These are phyloP conservation scores for Drosophila rubida DNA, from an alignment of 2,888 invertebrate species.

Conservation along the genomic window DNA sequence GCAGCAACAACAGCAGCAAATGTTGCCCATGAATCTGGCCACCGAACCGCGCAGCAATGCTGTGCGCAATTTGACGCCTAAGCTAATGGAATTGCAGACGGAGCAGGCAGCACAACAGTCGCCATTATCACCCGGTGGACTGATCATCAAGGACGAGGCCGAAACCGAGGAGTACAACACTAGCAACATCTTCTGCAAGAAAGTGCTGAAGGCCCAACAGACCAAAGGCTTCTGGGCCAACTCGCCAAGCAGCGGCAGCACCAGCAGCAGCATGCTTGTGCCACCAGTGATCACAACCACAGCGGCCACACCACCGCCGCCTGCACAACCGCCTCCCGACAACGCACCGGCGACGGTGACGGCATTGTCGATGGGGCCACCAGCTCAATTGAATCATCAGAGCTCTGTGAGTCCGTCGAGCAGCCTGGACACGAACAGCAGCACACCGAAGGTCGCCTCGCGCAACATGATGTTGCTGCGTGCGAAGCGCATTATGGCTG, in stretches of 20 bases:
- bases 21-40: conserved; percentile 84
- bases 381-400: conserved; percentile 73
- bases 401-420: conserved; percentile 77
- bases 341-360: conserved; percentile 77
- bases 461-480: conserved; percentile 86
- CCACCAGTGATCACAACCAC: conserved; percentile 80
- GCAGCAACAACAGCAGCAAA: conserved; percentile 70
- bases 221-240: conserved; percentile 84
- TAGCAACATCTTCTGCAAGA: conserved; percentile 84
- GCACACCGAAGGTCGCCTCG: conserved; percentile 85
- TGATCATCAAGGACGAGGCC: conserved; percentile 82
- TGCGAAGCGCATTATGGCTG: conserved; percentile 83
- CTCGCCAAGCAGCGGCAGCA: conserved; percentile 74
- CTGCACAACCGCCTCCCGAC: conserved; percentile 29
- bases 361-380: conserved; percentile 84
- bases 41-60: conserved; percentile 71
- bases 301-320: conserved; percentile 70
- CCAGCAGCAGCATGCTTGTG: conserved; percentile 53
- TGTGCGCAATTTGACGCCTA: conserved; percentile 82
- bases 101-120: conserved; percentile 29
- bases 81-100: conserved; percentile 74
- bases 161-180: conserved; percentile 83
- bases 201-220: conserved; percentile 84
- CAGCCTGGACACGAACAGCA: conserved; percentile 55
- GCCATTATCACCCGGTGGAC: conserved; percentile 52